These are phyloP conservation scores for Myodes glareolus DNA, from an alignment of 2,113 vertebrate genomes.

Conservation along the genomic window DNA sequence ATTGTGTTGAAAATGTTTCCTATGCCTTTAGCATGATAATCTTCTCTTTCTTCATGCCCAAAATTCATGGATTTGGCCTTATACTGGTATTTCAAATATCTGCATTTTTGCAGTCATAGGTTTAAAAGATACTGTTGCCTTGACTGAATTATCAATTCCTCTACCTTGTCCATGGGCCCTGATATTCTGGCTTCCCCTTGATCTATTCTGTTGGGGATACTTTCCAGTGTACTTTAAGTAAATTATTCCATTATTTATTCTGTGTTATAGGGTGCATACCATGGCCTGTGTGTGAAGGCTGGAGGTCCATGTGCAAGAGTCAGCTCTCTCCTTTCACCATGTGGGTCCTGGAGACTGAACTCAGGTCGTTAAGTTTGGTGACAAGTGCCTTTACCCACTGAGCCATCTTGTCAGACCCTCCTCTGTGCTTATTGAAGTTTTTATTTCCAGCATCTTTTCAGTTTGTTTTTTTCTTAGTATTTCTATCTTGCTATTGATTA, in stretches of 20 bases:
- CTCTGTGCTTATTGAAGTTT: not conserved
- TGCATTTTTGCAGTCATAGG: not conserved
- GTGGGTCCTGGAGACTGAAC: not conserved
- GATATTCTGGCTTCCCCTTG: not conserved
- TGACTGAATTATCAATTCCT: no score
- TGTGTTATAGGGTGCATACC: no score
- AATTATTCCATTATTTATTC: not conserved
- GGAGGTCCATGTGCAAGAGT: not conserved
- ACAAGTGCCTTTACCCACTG: not conserved
- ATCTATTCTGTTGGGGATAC: no score
- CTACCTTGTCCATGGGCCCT: not conserved
- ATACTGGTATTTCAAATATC: not conserved
- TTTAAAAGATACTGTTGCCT: not conserved
- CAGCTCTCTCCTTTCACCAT: not conserved
- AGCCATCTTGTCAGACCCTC: not conserved
- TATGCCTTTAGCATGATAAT: not conserved
- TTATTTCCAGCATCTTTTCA: not conserved
- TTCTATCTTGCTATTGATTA: not conserved
- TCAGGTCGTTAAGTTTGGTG: not conserved
- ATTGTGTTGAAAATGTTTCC: not conserved
- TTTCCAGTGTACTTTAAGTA: not conserved
- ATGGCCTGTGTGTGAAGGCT: not conserved
- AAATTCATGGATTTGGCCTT: not conserved
- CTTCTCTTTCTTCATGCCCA: not conserved
- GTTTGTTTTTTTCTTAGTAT: not conserved